These are phyloP conservation scores for Apamea epomidion DNA, from an alignment of 2,888 invertebrate species.

Conservation along the genomic window DNA sequence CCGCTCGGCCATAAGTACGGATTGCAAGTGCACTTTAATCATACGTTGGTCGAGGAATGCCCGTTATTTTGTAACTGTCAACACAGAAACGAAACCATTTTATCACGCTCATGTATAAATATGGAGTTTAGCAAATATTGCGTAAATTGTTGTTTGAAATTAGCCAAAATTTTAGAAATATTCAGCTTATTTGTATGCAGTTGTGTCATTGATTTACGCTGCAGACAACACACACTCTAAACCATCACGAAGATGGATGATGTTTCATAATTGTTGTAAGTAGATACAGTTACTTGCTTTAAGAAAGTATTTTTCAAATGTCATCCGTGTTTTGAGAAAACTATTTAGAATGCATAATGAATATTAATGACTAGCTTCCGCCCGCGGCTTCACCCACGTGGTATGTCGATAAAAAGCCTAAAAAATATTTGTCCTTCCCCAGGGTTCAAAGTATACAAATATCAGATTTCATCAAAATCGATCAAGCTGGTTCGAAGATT, in stretches of 20 bases:
- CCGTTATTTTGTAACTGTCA: conserved; percentile 68
- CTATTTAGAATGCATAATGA: not conserved
- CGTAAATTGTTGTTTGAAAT: conserved; percentile 9
- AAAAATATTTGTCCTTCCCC: too few relatives aligned
- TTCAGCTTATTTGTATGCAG: not conserved
- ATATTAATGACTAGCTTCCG: not conserved
- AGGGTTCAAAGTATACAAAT: too few relatives aligned
- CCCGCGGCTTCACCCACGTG: too few relatives aligned
- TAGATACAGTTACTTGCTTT: not conserved
- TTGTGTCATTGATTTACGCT: not conserved
- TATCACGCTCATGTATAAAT: conserved; percentile 45
- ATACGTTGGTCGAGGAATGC: conserved; percentile 68
- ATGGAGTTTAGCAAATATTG: conserved; percentile 18
- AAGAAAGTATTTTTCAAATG: not conserved
- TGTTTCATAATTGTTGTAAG: not conserved
- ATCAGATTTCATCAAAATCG: too few relatives aligned
- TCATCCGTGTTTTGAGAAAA: not conserved
- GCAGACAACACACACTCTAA: not conserved
- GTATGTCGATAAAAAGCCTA: too few relatives aligned
- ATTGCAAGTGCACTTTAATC: conserved; percentile 73
- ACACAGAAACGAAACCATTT: conserved; percentile 47
- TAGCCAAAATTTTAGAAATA: not conserved
- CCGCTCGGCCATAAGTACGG: conserved; percentile 54
- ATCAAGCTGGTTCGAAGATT: too few relatives aligned
- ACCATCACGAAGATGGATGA: not conserved